phyloP scores from a whole-genome alignment of 2,113 vertebrate species.

The Aramus guarauna region DNA sequence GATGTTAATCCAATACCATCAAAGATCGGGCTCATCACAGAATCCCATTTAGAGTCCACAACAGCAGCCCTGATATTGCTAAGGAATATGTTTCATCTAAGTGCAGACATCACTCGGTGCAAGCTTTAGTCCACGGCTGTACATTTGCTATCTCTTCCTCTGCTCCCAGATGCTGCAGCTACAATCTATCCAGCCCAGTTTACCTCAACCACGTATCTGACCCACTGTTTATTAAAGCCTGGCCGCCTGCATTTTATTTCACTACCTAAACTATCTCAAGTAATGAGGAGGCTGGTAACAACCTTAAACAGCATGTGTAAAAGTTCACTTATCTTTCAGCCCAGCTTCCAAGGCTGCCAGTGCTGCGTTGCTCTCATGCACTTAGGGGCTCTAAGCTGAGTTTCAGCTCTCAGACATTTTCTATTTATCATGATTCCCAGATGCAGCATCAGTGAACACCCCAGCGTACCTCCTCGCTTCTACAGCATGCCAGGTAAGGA shows the following conservation, averaged over 20 bases:
- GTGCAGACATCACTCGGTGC: background rate
- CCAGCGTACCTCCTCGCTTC: background rate
- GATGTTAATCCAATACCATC: slow-evolving; percentile 51
- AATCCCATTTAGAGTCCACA: slow-evolving; percentile 41
- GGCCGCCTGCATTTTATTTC: background rate
- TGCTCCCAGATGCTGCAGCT: background rate
- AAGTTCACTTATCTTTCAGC: slow-evolving; percentile 12
- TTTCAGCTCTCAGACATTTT: slow-evolving; percentile 26
- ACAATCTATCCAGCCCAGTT: background rate
- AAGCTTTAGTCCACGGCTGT: background rate
- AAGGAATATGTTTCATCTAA: slow-evolving; percentile 30
- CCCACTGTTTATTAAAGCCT: background rate
- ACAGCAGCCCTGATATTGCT: background rate
- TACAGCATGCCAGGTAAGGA: background rate
- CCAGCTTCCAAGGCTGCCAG: background rate
- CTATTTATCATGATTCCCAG: background rate
- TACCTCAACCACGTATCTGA: background rate
- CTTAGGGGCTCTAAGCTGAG: background rate
- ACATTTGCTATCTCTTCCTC: background rate
- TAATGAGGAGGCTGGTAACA: background rate
- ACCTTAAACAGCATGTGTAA: background rate
- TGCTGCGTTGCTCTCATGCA: background rate
- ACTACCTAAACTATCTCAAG: background rate
- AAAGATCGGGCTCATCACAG: slow-evolving; percentile 17
- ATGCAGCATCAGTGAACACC: background rate